Conservation (phyloP, 2,888 invertebrate genomes). For the Atethmia centrago region DNA sequence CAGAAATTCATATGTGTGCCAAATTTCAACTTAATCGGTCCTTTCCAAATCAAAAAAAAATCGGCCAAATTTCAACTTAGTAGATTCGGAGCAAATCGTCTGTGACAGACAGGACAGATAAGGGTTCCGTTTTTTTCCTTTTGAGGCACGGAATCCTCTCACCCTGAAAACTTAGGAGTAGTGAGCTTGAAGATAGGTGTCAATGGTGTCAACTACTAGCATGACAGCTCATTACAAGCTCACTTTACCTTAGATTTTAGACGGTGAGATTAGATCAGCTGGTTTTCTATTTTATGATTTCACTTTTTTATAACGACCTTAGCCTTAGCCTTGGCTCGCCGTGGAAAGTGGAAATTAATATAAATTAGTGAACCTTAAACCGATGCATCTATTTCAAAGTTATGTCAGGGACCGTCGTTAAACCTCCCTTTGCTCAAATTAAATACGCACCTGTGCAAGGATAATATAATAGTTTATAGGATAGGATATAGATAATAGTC, state of each 20-base stretch:
- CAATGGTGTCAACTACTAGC: not conserved
- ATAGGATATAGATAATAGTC: not conserved
- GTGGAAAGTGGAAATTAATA: not conserved
- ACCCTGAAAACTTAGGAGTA: not conserved
- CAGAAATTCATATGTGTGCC: too few species aligned
- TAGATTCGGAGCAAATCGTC: too few species aligned
- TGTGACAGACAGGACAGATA: too few species aligned
- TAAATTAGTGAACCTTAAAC: not conserved
- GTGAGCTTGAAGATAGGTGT: not conserved
- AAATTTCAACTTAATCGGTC: too few species aligned
- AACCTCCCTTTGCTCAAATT: not conserved
- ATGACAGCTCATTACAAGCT: not conserved
- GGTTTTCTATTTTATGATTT: not conserved
- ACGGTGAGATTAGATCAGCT: too few species aligned
- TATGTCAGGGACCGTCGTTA: not conserved
- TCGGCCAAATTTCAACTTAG: too few species aligned
- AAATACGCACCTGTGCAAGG: slow-evolving; percentile 10
- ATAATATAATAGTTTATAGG: too few species aligned
- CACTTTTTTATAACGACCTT: not conserved
- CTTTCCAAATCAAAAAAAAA: too few species aligned
- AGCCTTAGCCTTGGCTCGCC: not conserved
- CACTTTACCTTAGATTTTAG: not conserved
- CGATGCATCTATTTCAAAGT: not conserved
- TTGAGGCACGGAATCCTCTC: too few species aligned
- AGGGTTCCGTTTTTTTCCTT: too few species aligned